phyloP scores from a whole-genome alignment of 2,888 invertebrate genomes.

The Eristalis pertinax region DNA sequence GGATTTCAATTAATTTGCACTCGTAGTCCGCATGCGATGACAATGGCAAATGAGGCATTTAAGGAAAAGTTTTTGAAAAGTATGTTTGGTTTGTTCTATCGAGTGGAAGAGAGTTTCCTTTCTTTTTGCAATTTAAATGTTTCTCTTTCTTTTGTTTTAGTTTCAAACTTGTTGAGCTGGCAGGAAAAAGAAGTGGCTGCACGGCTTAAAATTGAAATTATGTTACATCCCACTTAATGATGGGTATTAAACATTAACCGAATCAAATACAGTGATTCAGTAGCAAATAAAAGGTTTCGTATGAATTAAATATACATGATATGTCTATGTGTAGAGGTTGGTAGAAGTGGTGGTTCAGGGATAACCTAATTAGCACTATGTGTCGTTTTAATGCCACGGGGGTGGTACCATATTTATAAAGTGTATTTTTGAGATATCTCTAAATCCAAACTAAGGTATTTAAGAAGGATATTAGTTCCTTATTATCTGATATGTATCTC shows the following conservation, averaged over 20 bases:
- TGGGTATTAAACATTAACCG: neutral
- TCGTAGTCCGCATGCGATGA: slow-evolving; percentile 29
- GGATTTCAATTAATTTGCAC: slow-evolving; percentile 60
- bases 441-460: too few relatives aligned
- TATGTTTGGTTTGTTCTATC: slow-evolving; percentile 2
- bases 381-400: too few relatives aligned
- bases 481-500: too few relatives aligned
- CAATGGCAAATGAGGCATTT: slow-evolving; percentile 51
- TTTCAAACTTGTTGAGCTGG: neutral
- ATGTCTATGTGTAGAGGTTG: too few relatives aligned
- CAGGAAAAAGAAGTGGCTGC: neutral
- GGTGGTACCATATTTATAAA: too few relatives aligned
- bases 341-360: too few relatives aligned
- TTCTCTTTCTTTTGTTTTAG: neutral
- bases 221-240: neutral
- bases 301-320: neutral
- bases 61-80: slow-evolving; percentile 29
- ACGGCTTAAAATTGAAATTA: neutral
- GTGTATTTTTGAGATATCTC: too few relatives aligned
- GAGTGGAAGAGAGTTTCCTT: neutral
- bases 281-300: neutral
- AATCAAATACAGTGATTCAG: neutral
- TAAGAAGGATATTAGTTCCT: too few relatives aligned
- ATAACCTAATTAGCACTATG: too few relatives aligned
- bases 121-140: neutral